Conservation (phyloP, 1,140 invertebrate genomes). For the Solenopsis fugax region DNA sequence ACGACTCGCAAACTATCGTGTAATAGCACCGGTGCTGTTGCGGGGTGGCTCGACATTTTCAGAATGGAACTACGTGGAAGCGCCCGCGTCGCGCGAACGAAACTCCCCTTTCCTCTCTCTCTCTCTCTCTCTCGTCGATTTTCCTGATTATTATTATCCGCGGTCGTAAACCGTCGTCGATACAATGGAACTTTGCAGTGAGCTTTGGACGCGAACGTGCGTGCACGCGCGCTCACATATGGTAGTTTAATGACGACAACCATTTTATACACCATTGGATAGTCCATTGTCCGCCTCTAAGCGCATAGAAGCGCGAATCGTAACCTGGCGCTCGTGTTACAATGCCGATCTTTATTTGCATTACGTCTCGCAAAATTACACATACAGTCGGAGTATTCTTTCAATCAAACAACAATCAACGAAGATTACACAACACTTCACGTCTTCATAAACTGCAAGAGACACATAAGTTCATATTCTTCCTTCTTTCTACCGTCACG, state of each 20-base stretch:
- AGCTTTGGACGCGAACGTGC: slow-evolving; percentile 45
- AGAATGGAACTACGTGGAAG: slow-evolving; percentile 38
- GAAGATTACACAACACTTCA: neutral
- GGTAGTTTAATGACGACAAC: slow-evolving; percentile 57
- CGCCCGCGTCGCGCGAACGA: slow-evolving; percentile 21
- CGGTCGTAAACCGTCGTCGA: slow-evolving; percentile 45
- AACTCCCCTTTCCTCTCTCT: neutral
- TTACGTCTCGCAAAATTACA: neutral
- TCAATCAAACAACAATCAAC: slow-evolving; percentile 33
- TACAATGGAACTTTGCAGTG: slow-evolving; percentile 56
- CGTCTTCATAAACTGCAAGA: neutral
- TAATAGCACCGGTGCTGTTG: slow-evolving; percentile 70
- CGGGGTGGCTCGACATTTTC: slow-evolving; percentile 53
- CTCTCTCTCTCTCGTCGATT: slow-evolving; percentile 5
- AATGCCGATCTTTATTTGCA: slow-evolving; percentile 44
- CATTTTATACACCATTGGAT: slow-evolving; percentile 47
- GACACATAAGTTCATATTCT: neutral
- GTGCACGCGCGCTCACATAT: slow-evolving; percentile 41
- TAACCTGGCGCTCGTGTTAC: slow-evolving; percentile 54
- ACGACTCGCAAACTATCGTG: slow-evolving; percentile 69
- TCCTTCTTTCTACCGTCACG: neutral
- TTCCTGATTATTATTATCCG: slow-evolving; percentile 65
- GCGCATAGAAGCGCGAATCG: slow-evolving; percentile 44
- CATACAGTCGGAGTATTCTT: neutral
- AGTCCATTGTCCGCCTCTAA: slow-evolving; percentile 38